phyloP scores from a whole-genome alignment of 2,888 invertebrate genomes.

The Chalcis sispes region DNA sequence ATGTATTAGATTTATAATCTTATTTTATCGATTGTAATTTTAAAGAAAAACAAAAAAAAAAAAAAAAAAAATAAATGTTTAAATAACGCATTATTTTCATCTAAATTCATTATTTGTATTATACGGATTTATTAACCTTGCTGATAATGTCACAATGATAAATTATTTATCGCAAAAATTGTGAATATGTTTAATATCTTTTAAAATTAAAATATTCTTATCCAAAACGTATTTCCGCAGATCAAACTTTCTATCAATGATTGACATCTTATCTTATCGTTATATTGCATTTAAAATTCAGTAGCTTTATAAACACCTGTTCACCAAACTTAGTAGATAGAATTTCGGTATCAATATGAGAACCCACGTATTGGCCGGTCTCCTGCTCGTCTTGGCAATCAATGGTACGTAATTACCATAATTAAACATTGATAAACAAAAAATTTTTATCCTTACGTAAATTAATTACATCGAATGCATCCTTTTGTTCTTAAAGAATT shows the following conservation, averaged over 20 bases:
- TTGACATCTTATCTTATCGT: slow-evolving; percentile 53
- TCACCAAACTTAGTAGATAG: slow-evolving; percentile 35
- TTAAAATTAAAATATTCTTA: neutral
- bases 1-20: slow-evolving; percentile 27
- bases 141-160: neutral
- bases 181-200: neutral
- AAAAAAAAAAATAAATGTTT: too few species aligned
- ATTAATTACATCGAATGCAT: neutral
- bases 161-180: neutral
- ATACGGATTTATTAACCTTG: too few species aligned
- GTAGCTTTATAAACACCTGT: slow-evolving; percentile 62
- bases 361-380: slow-evolving; percentile 58
- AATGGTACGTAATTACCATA: slow-evolving; percentile 25
- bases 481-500: too few species aligned
- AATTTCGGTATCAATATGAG: slow-evolving; percentile 61
- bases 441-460: neutral
- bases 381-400: slow-evolving; percentile 57
- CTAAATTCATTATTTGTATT: too few species aligned
- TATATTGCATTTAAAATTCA: slow-evolving; percentile 39
- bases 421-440: neutral
- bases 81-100: too few species aligned
- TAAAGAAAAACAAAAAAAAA: too few species aligned
- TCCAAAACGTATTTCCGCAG: slow-evolving; percentile 6
- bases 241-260: slow-evolving; percentile 28
- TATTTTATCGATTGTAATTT: neutral